Percentiles rank a stretch among this genome's conserved stretches.
Evolutionary conservation across 2,888 invertebrate genomes (phyloP).

Genomic region (Lysandra coridon): DNA sequence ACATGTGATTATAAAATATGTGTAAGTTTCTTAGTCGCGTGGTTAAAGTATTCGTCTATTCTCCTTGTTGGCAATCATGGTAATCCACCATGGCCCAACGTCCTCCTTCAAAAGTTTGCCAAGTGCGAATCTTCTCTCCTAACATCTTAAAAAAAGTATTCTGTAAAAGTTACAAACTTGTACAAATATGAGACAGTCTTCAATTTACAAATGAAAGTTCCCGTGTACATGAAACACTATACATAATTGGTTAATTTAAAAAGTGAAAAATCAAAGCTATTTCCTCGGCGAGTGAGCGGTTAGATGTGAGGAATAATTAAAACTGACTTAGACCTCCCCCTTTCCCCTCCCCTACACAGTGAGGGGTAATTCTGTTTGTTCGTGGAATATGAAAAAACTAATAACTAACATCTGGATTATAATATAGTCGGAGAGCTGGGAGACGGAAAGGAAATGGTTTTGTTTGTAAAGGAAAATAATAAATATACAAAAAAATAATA

Average conservation of each 20-base stretch:
- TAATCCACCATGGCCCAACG: no score
- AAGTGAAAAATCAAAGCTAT: constrained; percentile 32
- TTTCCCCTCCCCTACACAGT: constrained; percentile 39
- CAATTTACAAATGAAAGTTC: background rate
- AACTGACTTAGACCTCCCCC: constrained; percentile 59
- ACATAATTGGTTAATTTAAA: background rate
- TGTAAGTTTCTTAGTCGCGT: no score
- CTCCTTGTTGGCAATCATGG: no score
- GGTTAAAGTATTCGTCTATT: no score
- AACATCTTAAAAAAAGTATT: no score
- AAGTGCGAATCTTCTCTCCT: no score
- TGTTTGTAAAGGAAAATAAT: no score
- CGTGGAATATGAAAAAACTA: constrained; percentile 49
- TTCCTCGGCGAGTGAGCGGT: constrained; percentile 36
- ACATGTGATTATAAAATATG: no score
- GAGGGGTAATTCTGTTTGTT: constrained; percentile 50
- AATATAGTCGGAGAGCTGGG: constrained; percentile 48
- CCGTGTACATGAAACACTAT: background rate
- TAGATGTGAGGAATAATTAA: constrained; percentile 59
- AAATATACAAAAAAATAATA: no score
- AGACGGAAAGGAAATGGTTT: background rate
- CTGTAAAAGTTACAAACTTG: no score
- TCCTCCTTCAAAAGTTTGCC: no score
- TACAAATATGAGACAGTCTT: background rate
- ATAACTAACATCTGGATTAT: constrained; percentile 56